These are phyloP conservation scores for Nymphalis c-album DNA, from an alignment of 2,888 invertebrate species.

Conservation along the genomic window DNA sequence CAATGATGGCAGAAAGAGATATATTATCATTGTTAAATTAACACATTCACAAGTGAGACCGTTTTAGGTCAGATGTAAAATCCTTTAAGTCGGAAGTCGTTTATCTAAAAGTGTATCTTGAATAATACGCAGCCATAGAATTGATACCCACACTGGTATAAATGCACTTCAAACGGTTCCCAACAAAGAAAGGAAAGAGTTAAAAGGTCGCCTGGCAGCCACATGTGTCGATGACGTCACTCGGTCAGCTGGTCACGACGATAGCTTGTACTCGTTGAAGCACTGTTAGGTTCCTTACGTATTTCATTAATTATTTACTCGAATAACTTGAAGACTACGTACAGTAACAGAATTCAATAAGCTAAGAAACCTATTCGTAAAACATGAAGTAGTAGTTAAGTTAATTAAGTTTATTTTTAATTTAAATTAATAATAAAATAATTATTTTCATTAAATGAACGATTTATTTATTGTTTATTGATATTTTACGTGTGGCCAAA, in stretches of 20 bases:
- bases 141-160: constrained; percentile 32
- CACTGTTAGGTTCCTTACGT: constrained; percentile 24
- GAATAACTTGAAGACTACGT: background rate
- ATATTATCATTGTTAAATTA: too few relatives aligned
- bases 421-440: too few relatives aligned
- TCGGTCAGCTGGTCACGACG: constrained; percentile 55
- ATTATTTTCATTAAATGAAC: too few relatives aligned
- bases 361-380: too few relatives aligned
- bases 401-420: too few relatives aligned
- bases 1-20: too few relatives aligned
- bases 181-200: constrained; percentile 52
- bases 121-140: constrained; percentile 34
- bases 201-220: constrained; percentile 56
- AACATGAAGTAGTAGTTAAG: too few relatives aligned
- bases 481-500: background rate
- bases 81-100: too few relatives aligned
- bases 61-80: too few relatives aligned
- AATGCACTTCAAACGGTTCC: constrained; percentile 42
- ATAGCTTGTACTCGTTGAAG: constrained; percentile 18
- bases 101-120: background rate
- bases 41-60: too few relatives aligned
- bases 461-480: too few relatives aligned
- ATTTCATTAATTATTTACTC: constrained; percentile 27
- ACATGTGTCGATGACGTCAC: constrained; percentile 68
- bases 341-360: too few relatives aligned